phyloP scores from a whole-genome alignment of 2,797 vertebrate species.

The Aphelocoma californica region DNA sequence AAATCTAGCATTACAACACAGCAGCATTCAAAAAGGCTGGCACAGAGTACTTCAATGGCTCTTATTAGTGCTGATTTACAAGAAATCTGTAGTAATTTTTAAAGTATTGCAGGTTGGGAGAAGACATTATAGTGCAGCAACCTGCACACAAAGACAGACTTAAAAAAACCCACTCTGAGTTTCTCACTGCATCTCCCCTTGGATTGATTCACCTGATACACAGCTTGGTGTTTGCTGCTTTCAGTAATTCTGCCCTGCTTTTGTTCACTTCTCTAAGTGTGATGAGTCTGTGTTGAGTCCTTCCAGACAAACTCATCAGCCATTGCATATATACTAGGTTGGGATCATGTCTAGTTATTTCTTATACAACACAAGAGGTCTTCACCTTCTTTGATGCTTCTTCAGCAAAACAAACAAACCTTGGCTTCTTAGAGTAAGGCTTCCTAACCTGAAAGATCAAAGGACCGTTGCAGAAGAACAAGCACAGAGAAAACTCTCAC shows the following conservation, averaged over 20 bases:
- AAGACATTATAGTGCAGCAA: background rate
- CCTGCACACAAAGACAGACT: background rate
- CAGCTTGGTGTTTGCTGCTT: background rate
- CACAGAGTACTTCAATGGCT: background rate
- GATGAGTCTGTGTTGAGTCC: background rate
- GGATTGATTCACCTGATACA: background rate
- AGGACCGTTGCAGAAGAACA: background rate
- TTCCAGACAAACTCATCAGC: background rate
- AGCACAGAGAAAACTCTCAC: background rate
- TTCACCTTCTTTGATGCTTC: background rate
- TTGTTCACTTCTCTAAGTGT: background rate
- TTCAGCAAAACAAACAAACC: background rate
- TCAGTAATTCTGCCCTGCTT: background rate
- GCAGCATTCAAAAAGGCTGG: background rate
- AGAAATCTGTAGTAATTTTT: constrained; percentile 24
- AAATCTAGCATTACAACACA: too few relatives aligned
- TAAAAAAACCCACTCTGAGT: rapidly evolving
- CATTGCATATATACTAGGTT: background rate
- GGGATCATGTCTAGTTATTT: background rate
- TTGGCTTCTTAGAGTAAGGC: background rate
- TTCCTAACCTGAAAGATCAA: background rate
- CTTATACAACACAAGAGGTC: background rate
- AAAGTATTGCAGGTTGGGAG: background rate
- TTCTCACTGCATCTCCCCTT: background rate
- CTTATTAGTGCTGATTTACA: constrained; percentile 18